Conservation (phyloP, 1,140 invertebrate species). For the Melanaphis sacchari region DNA sequence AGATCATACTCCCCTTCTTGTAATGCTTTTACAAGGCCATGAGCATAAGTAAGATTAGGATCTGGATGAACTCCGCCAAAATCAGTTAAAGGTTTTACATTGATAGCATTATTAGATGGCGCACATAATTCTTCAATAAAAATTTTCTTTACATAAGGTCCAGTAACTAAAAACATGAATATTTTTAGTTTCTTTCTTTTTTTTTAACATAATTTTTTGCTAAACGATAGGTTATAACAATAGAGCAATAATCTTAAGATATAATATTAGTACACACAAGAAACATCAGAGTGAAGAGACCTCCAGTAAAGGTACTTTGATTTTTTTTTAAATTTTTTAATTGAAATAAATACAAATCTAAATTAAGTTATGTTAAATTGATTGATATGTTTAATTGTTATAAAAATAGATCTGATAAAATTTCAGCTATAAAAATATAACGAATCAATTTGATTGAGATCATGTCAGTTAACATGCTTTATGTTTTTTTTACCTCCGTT, state of each 20-base stretch:
- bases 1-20: conserved; percentile 86
- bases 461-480: not conserved
- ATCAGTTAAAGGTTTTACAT: conserved; percentile 84
- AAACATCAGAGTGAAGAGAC: not conserved
- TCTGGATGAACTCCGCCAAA: conserved; percentile 98
- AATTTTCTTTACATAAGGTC: conserved; percentile 91
- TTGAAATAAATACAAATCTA: not conserved
- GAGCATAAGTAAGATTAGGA: conserved; percentile 97
- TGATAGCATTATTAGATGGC: conserved; percentile 70
- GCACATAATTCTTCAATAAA: conserved; percentile 88
- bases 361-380: not conserved
- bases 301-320: no score
- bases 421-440: not conserved
- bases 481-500: conserved; percentile 77
- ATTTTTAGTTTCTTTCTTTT: not conserved
- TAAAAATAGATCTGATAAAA: not conserved
- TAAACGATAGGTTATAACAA: not conserved
- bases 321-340: not conserved
- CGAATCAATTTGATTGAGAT: not conserved
- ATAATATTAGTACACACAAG: not conserved
- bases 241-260: not conserved
- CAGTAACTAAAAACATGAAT: conserved; percentile 79
- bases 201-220: conserved; percentile 61
- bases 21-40: conserved; percentile 81
- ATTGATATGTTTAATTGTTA: no score